Conservation (phyloP, 2,113 vertebrate species). For the Tragelaphus strepsiceros region DNA sequence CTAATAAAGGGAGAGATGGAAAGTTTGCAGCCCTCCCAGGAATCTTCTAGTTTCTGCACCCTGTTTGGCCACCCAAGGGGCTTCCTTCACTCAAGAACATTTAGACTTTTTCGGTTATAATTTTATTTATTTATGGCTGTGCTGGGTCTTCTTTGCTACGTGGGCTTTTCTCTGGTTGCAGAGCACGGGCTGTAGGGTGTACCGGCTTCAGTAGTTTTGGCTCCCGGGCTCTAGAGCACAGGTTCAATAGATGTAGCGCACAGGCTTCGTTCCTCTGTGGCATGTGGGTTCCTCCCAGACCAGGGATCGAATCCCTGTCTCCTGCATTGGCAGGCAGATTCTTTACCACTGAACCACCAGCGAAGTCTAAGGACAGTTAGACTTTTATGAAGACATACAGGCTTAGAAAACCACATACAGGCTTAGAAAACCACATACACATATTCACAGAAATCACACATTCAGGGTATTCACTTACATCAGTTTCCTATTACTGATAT, state of each 20-base stretch:
- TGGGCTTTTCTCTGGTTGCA: neutral
- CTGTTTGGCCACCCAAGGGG: neutral
- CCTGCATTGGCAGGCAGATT: neutral
- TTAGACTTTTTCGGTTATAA: neutral
- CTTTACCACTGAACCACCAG: neutral
- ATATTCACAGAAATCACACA: neutral
- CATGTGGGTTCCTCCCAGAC: neutral
- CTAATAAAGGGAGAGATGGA: neutral
- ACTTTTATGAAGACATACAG: neutral
- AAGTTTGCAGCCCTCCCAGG: neutral
- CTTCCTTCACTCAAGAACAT: neutral
- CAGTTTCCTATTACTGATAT: neutral
- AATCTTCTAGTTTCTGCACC: neutral
- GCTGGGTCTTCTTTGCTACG: neutral
- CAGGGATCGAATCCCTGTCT: neutral
- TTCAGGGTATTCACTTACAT: neutral
- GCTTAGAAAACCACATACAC: neutral
- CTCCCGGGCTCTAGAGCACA: neutral
- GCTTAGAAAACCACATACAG: neutral
- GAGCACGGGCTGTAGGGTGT: neutral
- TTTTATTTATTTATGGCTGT: neutral
- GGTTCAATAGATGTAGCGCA: neutral
- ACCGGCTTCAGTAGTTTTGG: neutral
- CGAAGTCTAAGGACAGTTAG: neutral
- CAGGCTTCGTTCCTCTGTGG: neutral